Evolutionary conservation across 2,113 vertebrate genomes (phyloP).

Genomic region (Anarhynchus alexandrinus): DNA sequence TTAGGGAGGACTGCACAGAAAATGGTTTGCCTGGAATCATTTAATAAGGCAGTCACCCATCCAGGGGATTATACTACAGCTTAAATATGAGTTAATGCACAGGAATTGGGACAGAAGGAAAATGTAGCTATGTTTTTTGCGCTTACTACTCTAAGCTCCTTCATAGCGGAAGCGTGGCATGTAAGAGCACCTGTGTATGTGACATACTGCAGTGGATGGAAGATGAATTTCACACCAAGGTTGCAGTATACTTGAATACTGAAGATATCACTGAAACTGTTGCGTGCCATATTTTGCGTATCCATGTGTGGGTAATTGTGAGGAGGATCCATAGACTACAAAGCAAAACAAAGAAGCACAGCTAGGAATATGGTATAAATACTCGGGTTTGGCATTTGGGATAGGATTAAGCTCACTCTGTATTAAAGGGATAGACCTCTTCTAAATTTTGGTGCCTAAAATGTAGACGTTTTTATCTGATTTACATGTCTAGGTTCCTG

Average conservation of each 20-base stretch:
- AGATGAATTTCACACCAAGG: neutral
- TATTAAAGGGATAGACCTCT: neutral
- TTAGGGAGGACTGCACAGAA: neutral
- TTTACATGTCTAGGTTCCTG: neutral
- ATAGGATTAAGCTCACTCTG: neutral
- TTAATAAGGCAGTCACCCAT: neutral
- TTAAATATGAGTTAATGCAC: neutral
- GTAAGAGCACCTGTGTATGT: neutral
- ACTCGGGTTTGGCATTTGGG: neutral
- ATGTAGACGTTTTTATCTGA: neutral
- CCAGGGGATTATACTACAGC: neutral
- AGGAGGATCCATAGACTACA: neutral
- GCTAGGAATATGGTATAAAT: neutral
- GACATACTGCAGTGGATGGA: neutral
- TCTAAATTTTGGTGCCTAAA: neutral
- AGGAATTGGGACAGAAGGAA: neutral
- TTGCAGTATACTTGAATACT: neutral
- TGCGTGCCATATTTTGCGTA: neutral
- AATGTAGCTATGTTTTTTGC: neutral
- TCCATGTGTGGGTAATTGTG: neutral
- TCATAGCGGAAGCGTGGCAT: neutral
- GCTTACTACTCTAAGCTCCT: neutral
- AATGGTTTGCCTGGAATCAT: neutral
- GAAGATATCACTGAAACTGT: neutral
- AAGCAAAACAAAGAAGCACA: neutral